phyloP scores from a whole-genome alignment of 35 echinoderm and acorn worm species.

The Anneissia japonica region DNA sequence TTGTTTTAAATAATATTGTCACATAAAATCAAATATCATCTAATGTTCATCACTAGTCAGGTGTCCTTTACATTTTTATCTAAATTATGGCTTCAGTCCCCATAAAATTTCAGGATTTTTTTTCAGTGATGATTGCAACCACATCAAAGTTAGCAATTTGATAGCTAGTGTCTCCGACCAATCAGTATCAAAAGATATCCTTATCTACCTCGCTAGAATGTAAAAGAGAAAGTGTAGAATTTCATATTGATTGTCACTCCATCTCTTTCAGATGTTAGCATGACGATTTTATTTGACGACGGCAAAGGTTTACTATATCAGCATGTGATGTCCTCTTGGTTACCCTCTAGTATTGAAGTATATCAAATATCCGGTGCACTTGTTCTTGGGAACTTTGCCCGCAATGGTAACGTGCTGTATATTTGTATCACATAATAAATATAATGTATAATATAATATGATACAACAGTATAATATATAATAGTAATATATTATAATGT shows the following conservation, averaged over 20 bases:
- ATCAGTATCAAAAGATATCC: no score
- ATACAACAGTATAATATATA: neutral
- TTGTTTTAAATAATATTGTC: no score
- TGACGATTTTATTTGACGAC: constrained; percentile 82
- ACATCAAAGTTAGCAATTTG: no score
- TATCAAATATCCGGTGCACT: constrained; percentile 88
- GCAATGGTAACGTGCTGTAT: constrained; percentile 63
- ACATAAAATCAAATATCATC: no score
- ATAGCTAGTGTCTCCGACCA: no score
- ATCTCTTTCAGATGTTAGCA: constrained; percentile 76
- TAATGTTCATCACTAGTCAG: no score
- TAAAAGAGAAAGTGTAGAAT: neutral
- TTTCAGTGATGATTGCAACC: no score
- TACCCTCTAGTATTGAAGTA: constrained; percentile 38
- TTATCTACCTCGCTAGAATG: no score
- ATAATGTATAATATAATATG: neutral
- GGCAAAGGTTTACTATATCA: constrained; percentile 69
- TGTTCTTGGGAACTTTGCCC: constrained; percentile 94
- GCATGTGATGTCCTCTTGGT: constrained; percentile 65
- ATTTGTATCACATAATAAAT: neutral
- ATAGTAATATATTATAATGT: neutral
- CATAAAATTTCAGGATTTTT: no score
- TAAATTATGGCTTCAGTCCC: no score
- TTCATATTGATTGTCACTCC: constrained; percentile 11
- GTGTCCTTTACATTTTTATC: no score